Evolutionary conservation across 2,113 vertebrate genomes (phyloP).

Genomic region (Muntiacus muntjak): DNA sequence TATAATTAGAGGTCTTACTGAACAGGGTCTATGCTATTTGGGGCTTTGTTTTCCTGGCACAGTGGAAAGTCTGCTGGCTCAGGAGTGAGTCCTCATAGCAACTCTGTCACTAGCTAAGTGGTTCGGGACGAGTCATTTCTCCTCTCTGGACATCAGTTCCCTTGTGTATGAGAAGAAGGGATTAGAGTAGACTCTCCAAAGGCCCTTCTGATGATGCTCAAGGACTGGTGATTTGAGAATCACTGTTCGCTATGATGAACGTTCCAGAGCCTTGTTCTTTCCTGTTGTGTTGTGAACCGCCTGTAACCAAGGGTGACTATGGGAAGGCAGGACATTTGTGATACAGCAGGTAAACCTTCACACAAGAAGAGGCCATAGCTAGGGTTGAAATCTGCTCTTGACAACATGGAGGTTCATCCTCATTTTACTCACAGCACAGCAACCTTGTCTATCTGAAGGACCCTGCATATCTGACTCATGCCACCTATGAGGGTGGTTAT

Average conservation of each 20-base stretch:
- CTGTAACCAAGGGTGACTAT: neutral
- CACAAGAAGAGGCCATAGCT: neutral
- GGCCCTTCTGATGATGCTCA: neutral
- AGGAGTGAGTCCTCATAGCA: neutral
- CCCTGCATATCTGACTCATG: conserved; percentile 37
- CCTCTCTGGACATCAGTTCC: neutral
- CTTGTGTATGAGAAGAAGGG: neutral
- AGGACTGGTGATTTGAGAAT: neutral
- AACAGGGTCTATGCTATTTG: neutral
- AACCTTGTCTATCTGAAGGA: neutral
- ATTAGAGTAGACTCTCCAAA: neutral
- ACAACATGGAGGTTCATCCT: neutral
- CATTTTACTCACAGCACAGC: neutral
- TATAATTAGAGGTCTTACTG: conserved; percentile 29
- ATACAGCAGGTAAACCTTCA: neutral
- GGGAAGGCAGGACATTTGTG: neutral
- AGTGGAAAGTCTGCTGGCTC: neutral
- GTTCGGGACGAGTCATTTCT: neutral
- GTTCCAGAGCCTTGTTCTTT: neutral
- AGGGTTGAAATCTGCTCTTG: neutral
- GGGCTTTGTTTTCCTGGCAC: neutral
- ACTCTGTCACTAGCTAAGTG: neutral
- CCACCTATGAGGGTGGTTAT: neutral
- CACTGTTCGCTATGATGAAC: neutral
- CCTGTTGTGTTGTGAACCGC: neutral